Percentiles rank a stretch among this genome's conserved stretches.
phyloP scores from a whole-genome alignment of 2,113 vertebrate genomes.

The Sylvilagus bachmani region DNA sequence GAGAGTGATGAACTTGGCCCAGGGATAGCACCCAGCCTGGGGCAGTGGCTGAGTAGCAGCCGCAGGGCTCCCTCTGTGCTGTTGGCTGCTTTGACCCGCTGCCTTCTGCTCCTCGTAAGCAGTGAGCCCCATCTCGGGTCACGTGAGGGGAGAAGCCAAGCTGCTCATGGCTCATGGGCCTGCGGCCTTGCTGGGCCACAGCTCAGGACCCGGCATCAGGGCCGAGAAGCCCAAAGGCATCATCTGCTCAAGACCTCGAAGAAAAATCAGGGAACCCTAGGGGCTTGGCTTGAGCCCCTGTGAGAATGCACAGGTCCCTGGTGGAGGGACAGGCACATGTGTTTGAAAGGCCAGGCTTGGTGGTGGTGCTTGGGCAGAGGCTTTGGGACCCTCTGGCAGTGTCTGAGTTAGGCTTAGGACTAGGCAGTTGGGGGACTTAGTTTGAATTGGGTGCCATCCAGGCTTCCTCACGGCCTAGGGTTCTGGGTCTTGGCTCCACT shows the following conservation, averaged over 20 bases:
- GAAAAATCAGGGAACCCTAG: not conserved
- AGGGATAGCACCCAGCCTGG: slow-evolving; percentile 27
- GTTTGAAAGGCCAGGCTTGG: not conserved
- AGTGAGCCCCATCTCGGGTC: not conserved
- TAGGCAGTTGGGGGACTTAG: not conserved
- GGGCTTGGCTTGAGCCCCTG: not conserved
- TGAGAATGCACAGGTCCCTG: not conserved
- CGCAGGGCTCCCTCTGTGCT: slow-evolving; percentile 2
- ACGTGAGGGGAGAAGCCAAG: slow-evolving; percentile 11
- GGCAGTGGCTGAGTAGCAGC: slow-evolving; percentile 34
- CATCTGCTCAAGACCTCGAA: not conserved
- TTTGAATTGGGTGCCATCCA: not conserved
- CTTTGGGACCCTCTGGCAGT: not conserved
- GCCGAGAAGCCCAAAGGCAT: not conserved
- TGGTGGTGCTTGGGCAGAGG: not conserved
- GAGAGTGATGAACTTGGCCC: slow-evolving; percentile 3
- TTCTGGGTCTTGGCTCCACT: not conserved
- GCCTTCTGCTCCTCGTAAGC: not conserved
- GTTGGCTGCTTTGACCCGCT: not conserved
- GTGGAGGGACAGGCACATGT: not conserved
- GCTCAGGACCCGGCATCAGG: not conserved
- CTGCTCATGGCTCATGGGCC: not conserved
- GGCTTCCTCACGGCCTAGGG: not conserved
- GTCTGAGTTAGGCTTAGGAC: not conserved
- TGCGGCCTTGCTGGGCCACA: not conserved